phyloP scores from a whole-genome alignment of 2,888 invertebrate species.

The Danaus chrysippus region DNA sequence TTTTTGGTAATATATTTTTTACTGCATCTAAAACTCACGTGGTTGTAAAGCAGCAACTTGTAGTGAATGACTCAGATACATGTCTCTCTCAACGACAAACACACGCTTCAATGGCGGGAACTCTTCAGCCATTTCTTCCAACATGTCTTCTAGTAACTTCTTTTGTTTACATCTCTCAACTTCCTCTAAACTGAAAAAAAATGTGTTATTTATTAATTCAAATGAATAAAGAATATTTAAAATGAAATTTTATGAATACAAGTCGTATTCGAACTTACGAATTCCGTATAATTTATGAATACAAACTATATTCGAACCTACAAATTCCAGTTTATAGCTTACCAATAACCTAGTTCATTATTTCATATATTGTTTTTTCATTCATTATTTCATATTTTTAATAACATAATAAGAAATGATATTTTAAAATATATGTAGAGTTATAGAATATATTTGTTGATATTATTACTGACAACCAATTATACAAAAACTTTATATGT shows the following conservation, averaged over 20 bases:
- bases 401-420: too few relatives aligned
- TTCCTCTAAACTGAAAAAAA: conserved; percentile 86
- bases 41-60: conserved; percentile 80
- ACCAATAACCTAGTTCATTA: too few relatives aligned
- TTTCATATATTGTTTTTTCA: too few relatives aligned
- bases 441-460: too few relatives aligned
- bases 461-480: too few relatives aligned
- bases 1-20: background rate
- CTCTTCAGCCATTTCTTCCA: conserved; percentile 95
- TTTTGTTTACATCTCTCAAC: conserved; percentile 96
- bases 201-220: background rate
- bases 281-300: too few relatives aligned
- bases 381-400: too few relatives aligned
- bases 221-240: background rate
- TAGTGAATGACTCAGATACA: conserved; percentile 92
- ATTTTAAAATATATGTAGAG: too few relatives aligned
- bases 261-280: too few relatives aligned
- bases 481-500: too few relatives aligned
- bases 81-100: conserved; percentile 95
- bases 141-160: conserved; percentile 93
- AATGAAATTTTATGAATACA: background rate
- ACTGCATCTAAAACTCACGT: conserved; percentile 45
- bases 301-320: too few relatives aligned
- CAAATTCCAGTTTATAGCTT: too few relatives aligned
- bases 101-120: conserved; percentile 95